phyloP scores from a whole-genome alignment of 2,888 invertebrate species.

The Ischnura elegans region DNA sequence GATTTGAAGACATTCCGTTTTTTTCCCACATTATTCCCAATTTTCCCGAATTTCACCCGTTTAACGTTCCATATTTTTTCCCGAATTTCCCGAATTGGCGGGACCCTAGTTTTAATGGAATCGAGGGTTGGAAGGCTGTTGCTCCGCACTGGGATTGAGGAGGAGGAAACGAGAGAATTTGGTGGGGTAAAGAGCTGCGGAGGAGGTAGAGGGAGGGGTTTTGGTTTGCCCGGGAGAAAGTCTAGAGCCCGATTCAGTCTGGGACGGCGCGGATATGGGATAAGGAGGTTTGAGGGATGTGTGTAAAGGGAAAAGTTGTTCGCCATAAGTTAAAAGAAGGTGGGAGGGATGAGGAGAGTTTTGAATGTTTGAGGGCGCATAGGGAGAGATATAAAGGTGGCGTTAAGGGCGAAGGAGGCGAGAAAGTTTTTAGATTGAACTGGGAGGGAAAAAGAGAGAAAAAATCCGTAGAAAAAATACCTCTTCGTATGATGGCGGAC shows the following conservation, averaged over 20 bases:
- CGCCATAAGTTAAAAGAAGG: constrained; percentile 1
- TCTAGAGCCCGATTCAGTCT: not conserved
- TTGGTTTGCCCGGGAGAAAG: not conserved
- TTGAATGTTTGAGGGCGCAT: not conserved
- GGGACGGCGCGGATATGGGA: not conserved
- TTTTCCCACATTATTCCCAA: too few species aligned
- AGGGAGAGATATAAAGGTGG: not conserved
- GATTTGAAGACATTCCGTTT: too few species aligned
- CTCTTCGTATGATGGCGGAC: not conserved
- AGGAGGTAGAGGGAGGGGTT: not conserved
- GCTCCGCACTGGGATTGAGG: not conserved
- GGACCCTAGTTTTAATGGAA: not conserved
- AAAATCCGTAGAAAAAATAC: not conserved
- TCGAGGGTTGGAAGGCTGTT: constrained; percentile 3
- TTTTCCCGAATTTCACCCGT: too few species aligned
- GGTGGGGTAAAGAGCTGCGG: not conserved
- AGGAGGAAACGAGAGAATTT: not conserved
- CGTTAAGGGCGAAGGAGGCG: not conserved
- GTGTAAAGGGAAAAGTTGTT: not conserved
- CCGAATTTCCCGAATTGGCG: not conserved
- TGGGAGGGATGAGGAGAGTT: constrained; percentile 4
- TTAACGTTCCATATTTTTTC: too few species aligned
- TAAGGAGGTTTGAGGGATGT: constrained; percentile 5
- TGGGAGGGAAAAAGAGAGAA: not conserved
- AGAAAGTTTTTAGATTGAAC: constrained; percentile 22